Evolutionary conservation across 2,113 vertebrate species (phyloP).

Genomic region (Ciconia boyciana): DNA sequence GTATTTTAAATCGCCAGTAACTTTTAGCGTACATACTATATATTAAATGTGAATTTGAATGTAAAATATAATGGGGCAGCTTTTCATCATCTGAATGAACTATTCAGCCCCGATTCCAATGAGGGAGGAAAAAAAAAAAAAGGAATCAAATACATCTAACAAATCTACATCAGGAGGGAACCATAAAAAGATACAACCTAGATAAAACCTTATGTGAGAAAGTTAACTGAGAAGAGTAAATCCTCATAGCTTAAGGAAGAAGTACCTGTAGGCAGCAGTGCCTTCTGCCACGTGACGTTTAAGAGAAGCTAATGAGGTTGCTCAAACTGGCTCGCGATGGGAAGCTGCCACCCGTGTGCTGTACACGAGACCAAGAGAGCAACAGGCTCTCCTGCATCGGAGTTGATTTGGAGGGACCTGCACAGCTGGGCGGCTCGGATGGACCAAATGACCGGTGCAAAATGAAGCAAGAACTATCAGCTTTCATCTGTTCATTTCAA

Average conservation of each 20-base stretch:
- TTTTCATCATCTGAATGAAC: background rate
- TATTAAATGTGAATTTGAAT: background rate
- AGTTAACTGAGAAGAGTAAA: background rate
- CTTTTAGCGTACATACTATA: background rate
- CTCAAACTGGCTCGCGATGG: rapidly evolving
- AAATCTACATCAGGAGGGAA: constrained; percentile 5
- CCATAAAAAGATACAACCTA: constrained; percentile 34
- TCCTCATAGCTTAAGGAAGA: background rate
- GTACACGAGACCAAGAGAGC: rapidly evolving
- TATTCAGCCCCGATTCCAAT: rapidly evolving
- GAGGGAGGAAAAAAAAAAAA: background rate
- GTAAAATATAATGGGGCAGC: background rate
- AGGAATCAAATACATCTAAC: background rate
- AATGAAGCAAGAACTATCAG: background rate
- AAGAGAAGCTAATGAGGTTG: background rate
- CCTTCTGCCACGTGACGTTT: background rate
- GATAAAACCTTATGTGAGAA: constrained; percentile 41
- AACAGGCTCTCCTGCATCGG: background rate
- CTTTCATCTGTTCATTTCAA: background rate
- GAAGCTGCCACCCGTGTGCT: background rate
- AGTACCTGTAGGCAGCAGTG: background rate
- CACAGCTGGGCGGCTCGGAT: background rate
- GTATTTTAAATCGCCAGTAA: background rate
- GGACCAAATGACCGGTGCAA: background rate
- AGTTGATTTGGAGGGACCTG: background rate